Conservation (phyloP, 1,140 invertebrate species). For the Microplitis demolitor region DNA sequence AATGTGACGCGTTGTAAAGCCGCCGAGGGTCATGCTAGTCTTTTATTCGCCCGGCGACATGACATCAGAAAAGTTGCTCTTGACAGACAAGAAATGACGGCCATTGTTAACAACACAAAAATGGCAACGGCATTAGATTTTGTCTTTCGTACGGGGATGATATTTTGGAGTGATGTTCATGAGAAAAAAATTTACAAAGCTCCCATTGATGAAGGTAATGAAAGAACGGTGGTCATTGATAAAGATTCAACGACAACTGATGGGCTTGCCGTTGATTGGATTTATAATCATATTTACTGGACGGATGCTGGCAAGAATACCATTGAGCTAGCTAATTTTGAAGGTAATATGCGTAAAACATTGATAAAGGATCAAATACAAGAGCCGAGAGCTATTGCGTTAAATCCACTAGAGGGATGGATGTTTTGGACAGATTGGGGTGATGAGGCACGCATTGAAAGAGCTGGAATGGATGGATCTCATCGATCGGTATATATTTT, state of each 20-base stretch:
- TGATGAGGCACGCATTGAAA: constrained; percentile 86
- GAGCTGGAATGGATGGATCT: constrained; percentile 93
- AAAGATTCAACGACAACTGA: constrained; percentile 87
- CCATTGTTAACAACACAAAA: constrained; percentile 84
- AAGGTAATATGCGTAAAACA: constrained; percentile 87
- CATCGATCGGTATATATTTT: constrained; percentile 65
- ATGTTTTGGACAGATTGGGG: constrained; percentile 99
- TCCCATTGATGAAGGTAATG: constrained; percentile 87
- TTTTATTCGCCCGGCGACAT: constrained; percentile 81
- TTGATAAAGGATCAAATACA: constrained; percentile 83
- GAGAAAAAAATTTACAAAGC: constrained; percentile 91
- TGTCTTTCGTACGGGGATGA: constrained; percentile 86
- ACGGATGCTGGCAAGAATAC: constrained; percentile 91
- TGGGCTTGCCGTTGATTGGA: constrained; percentile 95
- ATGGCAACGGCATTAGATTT: constrained; percentile 87
- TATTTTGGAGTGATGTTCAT: constrained; percentile 93
- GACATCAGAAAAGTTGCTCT: constrained; percentile 90
- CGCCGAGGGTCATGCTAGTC: constrained; percentile 81
- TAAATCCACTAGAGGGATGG: constrained; percentile 95
- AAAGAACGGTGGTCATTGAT: constrained; percentile 79
- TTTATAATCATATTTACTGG: constrained; percentile 96
- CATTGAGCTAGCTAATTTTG: constrained; percentile 87
- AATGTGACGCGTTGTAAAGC: constrained; percentile 86
- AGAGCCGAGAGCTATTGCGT: constrained; percentile 92
- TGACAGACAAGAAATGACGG: constrained; percentile 89